Base-by-base conservation (phyloP, 1,140 invertebrate genomes). In the Oryzaephilus surinamensis region DNA sequence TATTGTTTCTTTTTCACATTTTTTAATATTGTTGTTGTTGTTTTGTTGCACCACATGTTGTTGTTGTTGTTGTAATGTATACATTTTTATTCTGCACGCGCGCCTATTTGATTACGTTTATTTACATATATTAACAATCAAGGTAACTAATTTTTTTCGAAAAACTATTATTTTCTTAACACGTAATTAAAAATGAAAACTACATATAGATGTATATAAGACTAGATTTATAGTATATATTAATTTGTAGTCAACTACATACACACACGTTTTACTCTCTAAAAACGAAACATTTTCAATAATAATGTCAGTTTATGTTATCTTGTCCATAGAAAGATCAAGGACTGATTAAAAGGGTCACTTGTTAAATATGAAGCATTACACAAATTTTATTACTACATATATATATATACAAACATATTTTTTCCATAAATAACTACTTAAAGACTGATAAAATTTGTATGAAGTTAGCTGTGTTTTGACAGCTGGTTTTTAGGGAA, bases 1-100 rank as follows among this genome's bases (percentile, higher is more conserved):
- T 52, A 97, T 97, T 1, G 81, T 77, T 62, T 93, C 89, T 42
- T 48, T 52, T 34, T 50, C 52, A 18, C 34, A 43, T 34, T 46
- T n/a, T n/a, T 45, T 23, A 45, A 28, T 28, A 43, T 16, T 42
- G 13, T 32, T 7, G 26, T 32, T n/a, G 15, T n/a, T n/a, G n/a
- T 37, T 43, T 31, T 49, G 39, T 20, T 41, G 45, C 30, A 52
- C 41, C 32, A 47, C 43, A 36, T 45, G 28, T 10, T 36, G 31
- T 29, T 35, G 40, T 14, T 39, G 31, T 34, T 45, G 38, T 18
- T 50, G 46, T 31, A 52, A 29, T 39, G 43, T 33, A 31, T 46
- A 46, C 45, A 51, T 46, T 35, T 31, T 45, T 35, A 36, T 20
- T 29, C 20, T 23, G 44, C 43, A 41, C 34, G 38, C 37, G 36